Percentiles rank a stretch among this genome's conserved stretches.
Conservation (phyloP, 2,113 vertebrate genomes). For the Bettongia penicillata region DNA sequence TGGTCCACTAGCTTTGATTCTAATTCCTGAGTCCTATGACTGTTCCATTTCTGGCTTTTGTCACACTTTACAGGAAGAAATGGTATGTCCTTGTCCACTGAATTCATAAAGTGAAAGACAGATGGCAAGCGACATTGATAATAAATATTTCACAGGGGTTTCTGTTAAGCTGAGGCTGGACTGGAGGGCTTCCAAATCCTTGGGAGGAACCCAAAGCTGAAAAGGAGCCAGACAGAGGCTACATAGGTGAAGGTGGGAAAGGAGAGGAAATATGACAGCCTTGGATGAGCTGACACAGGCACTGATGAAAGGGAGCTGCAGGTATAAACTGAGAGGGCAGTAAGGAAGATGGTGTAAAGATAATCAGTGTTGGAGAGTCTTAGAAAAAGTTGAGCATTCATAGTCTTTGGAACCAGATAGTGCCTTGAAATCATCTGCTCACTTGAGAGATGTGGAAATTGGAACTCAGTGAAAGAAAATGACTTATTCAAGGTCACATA, state of each 20-base stretch:
- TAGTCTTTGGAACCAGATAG: neutral
- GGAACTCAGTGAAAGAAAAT: neutral
- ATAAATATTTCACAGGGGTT: slow-evolving; percentile 1
- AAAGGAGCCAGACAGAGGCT: neutral
- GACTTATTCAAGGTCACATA: neutral
- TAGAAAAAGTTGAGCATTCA: neutral
- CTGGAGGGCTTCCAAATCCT: neutral
- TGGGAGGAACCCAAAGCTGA: neutral
- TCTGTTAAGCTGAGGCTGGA: neutral
- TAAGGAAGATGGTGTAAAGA: neutral
- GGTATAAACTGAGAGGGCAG: neutral
- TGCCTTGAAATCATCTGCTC: neutral
- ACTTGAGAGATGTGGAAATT: neutral
- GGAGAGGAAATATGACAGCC: neutral
- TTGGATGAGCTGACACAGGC: neutral
- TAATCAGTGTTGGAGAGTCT: neutral
- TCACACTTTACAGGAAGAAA: neutral
- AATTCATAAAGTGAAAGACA: neutral
- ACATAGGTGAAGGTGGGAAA: neutral
- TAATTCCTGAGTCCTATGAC: too few species aligned
- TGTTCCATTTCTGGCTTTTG: too few species aligned
- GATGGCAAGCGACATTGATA: neutral
- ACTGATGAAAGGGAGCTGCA: neutral
- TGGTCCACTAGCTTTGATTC: too few species aligned
- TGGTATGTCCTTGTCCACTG: neutral